Base-by-base conservation (phyloP, 2,888 invertebrate genomes). In the Argyra leucocephala region DNA sequence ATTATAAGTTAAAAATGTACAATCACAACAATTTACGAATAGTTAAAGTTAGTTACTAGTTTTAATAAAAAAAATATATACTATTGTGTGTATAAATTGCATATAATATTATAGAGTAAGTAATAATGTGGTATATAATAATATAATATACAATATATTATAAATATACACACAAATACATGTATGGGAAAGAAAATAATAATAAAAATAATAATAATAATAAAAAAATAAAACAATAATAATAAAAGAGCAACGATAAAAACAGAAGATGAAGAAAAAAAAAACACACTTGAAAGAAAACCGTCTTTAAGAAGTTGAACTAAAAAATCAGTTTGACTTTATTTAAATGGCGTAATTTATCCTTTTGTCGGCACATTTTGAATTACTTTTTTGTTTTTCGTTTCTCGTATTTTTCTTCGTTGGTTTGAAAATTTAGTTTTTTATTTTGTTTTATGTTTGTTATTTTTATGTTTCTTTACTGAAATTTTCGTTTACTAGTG, bases 301-400 rank as follows among this genome's bases (percentile, higher is more conserved):
- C 48, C 48, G 48, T 48, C 48, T 48, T 48, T 48, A 48, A 48
- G 48, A 48, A 48, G 48, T 48, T 48, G 48, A 48, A 48, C 48
- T 48, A 48, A 63, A 67, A 67, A 69, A 69, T 69, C 67, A 67
- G 67, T 69, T 69, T 69, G 70, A 68, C 66, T 70, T 70, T 69
- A 70, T 70, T 70, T 70, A 70, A 70, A 70, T 70, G 70, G 69
- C 66, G 69, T 69, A 68, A 68, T 70, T 70, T 69, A 70, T 70
- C 69, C 70, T 70, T 70, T 70, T 69, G 70, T 70, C 70, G 62
- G 62, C 48, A 60, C 58, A 67, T 64, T 62, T 65, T 66, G 37
- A 57, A 64, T 64, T 48, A 59, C 59, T 60, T 65, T 60, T 57
- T 61, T 63, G 15, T 7, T 57, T 26, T 22, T 48, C 6, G 5